A percentile compares a stretch with the other conserved stretches of the same genome.
Evolutionary conservation across 2,797 vertebrate species (phyloP).

Genomic region (Macroramphosus scolopax): DNA sequence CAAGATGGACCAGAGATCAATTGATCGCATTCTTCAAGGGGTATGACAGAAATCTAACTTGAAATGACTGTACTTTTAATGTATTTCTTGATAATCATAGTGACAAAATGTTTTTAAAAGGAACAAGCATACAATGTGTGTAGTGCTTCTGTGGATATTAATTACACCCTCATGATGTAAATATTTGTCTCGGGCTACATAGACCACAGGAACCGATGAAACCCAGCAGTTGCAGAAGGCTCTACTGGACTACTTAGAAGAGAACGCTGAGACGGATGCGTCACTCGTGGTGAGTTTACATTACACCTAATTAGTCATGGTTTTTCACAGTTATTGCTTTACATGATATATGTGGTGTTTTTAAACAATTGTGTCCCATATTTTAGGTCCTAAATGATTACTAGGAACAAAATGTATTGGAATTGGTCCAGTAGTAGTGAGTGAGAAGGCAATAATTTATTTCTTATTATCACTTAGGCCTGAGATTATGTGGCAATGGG

Average conservation of each 20-base stretch:
- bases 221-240: conserved; percentile 96
- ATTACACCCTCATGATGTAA: neutral
- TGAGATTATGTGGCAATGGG: too few relatives aligned
- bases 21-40: conserved; percentile 90
- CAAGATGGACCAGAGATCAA: conserved; percentile 96
- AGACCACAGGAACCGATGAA: conserved; percentile 86
- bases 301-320: neutral
- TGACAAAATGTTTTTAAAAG: neutral
- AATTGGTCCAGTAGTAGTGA: too few relatives aligned
- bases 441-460: too few relatives aligned
- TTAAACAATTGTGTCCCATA: too few relatives aligned
- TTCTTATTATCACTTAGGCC: too few relatives aligned
- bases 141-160: neutral
- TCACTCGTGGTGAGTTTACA: conserved; percentile 85
- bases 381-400: too few relatives aligned
- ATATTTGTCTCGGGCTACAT: conserved; percentile 11
- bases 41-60: conserved; percentile 62
- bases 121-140: neutral
- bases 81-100: neutral
- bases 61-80: neutral
- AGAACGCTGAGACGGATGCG: conserved; percentile 91
- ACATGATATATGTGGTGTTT: too few relatives aligned
- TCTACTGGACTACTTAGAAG: conserved; percentile 93
- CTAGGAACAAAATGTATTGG: too few relatives aligned
- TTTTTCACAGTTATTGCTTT: too few relatives aligned